Conservation (phyloP, 2,113 vertebrate species). For the Ochotona princeps region DNA sequence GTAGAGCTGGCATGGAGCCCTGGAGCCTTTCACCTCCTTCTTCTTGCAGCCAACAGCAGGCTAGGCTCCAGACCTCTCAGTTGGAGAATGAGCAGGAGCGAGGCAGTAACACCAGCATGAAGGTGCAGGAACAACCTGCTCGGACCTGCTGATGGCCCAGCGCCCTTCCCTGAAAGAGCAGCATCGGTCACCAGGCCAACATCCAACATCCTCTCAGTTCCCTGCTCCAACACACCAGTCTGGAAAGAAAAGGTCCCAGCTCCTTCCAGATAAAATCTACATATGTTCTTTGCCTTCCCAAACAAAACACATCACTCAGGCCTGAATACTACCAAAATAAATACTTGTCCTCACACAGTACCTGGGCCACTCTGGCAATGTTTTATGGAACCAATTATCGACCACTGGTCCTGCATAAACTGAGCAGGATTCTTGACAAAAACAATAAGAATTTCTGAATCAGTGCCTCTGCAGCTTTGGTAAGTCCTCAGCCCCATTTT, state of each 20-base stretch:
- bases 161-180: not conserved
- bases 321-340: not conserved
- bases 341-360: not conserved
- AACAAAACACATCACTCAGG: not conserved
- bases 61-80: not conserved
- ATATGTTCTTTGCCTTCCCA: not conserved
- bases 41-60: not conserved
- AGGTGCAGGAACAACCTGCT: not conserved
- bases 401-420: not conserved
- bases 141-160: not conserved
- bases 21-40: not conserved
- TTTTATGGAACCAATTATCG: not conserved
- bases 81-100: not conserved
- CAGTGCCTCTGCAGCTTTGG: not conserved
- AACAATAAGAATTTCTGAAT: not conserved
- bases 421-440: not conserved
- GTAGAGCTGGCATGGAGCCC: not conserved
- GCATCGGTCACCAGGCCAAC: not conserved
- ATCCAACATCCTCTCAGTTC: not conserved
- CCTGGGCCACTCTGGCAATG: not conserved
- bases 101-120: not conserved
- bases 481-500: not conserved
- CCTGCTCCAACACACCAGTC: not conserved
- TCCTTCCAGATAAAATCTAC: constrained; percentile 22
- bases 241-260: not conserved